Evolutionary conservation across 2,113 vertebrate genomes (phyloP).

Genomic region (Bettongia penicillata): DNA sequence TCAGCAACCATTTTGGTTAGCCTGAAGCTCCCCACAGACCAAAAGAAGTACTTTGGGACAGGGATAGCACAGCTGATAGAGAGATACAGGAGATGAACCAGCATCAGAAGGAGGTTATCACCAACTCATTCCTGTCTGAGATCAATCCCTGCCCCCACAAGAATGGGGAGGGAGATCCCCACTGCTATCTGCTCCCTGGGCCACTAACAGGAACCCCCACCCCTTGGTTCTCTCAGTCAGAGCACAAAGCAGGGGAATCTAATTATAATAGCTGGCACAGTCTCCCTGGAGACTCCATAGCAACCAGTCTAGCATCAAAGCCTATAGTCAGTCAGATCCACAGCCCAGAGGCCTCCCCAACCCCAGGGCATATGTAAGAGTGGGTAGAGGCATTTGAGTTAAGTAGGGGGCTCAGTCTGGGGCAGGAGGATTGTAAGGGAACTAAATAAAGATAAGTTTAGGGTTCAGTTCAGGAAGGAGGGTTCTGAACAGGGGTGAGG

Average conservation of each 20-base stretch:
- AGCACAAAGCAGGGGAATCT: constrained; percentile 84
- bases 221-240: constrained; percentile 65
- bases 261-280: constrained; percentile 87
- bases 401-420: background rate
- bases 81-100: background rate
- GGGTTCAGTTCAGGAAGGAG: background rate
- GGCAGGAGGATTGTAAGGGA: background rate
- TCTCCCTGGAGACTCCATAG: constrained; percentile 96
- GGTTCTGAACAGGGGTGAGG: background rate
- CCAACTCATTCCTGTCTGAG: background rate
- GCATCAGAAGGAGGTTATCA: background rate
- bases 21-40: background rate
- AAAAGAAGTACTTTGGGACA: background rate
- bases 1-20: constrained; percentile 20
- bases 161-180: background rate
- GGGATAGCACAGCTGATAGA: background rate
- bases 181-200: background rate
- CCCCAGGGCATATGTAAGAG: background rate
- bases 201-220: constrained; percentile 19
- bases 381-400: background rate
- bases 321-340: constrained; percentile 10
- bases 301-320: constrained; percentile 87
- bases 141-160: background rate
- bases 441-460: background rate
- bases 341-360: background rate